Percentiles rank a stretch among this genome's conserved stretches.
Evolutionary conservation across 2,888 invertebrate species (phyloP).

Genomic region (Epirrita christyi): DNA sequence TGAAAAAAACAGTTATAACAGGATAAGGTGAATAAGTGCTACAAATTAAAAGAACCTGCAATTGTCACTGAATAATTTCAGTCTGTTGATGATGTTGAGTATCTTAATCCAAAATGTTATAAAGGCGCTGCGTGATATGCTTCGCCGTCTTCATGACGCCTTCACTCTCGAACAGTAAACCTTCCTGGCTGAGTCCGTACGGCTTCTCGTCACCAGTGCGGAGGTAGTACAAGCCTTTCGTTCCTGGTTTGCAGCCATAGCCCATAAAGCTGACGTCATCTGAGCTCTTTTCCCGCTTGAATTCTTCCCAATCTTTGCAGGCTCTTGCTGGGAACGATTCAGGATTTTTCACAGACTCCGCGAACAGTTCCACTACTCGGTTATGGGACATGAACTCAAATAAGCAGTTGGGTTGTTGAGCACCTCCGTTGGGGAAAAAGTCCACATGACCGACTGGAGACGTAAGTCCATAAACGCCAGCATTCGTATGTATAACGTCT

Average conservation of each 20-base stretch:
- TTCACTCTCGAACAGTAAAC: constrained; percentile 25
- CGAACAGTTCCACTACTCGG: constrained; percentile 55
- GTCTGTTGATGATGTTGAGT: neutral
- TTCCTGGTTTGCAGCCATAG: constrained; percentile 26
- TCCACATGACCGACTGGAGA: constrained; percentile 66
- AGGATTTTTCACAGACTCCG: constrained; percentile 25
- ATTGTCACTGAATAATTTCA: too few relatives aligned
- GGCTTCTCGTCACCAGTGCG: constrained; percentile 37
- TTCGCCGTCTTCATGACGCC: constrained; percentile 18
- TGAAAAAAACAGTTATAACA: too few relatives aligned
- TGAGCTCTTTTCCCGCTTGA: constrained; percentile 14
- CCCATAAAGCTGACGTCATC: constrained; percentile 38
- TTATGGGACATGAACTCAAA: constrained; percentile 70
- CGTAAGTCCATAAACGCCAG: constrained; percentile 64
- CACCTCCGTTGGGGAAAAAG: constrained; percentile 69
- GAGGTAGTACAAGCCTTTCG: constrained; percentile 40
- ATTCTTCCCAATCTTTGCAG: constrained; percentile 22
- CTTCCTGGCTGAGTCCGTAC: constrained; percentile 33
- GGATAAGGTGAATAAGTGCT: neutral
- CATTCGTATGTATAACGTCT: constrained; percentile 68
- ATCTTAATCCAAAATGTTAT: constrained; percentile 14
- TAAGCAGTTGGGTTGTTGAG: constrained; percentile 67
- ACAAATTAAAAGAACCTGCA: neutral
- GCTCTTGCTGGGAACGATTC: constrained; percentile 21
- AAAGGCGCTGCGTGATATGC: constrained; percentile 4